Percentiles rank a stretch among this genome's conserved stretches.
Conservation (phyloP, 2,888 invertebrate species). For the Quadroppia sp. region DNA sequence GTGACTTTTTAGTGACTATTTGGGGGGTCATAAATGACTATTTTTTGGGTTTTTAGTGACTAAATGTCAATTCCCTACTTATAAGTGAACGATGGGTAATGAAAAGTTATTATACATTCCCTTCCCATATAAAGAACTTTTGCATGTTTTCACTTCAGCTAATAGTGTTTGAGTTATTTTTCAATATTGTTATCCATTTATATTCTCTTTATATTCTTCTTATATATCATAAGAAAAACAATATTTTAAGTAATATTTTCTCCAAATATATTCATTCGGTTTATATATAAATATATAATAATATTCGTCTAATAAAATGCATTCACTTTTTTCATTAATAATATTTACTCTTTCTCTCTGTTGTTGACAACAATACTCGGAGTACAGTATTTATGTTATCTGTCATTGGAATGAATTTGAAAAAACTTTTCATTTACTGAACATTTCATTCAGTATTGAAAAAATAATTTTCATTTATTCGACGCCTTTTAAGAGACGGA, state of each 20-base stretch:
- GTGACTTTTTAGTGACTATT: background rate
- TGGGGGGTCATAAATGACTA: background rate
- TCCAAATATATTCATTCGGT: background rate
- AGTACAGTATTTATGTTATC: too few relatives aligned
- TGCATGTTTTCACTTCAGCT: conserved; percentile 27
- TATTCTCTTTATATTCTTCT: background rate
- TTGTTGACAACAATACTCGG: background rate
- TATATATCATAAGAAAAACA: background rate
- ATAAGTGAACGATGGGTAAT: conserved; percentile 23
- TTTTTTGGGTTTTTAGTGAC: too few relatives aligned
- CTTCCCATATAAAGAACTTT: conserved; percentile 30
- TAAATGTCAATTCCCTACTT: background rate
- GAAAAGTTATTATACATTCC: conserved; percentile 36
- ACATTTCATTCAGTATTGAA: too few relatives aligned
- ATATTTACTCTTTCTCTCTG: background rate
- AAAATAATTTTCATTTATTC: background rate
- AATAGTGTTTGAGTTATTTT: conserved; percentile 8
- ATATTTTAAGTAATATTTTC: conserved; percentile 11
- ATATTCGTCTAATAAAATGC: background rate
- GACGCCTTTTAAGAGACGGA: too few relatives aligned
- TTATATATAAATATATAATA: background rate
- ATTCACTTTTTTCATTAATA: background rate
- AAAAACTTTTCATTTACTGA: background rate
- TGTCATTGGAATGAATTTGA: background rate
- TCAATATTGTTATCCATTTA: background rate